These are phyloP conservation scores for Melitaea athalia DNA, from an alignment of 2,888 invertebrate genomes.

Conservation along the genomic window DNA sequence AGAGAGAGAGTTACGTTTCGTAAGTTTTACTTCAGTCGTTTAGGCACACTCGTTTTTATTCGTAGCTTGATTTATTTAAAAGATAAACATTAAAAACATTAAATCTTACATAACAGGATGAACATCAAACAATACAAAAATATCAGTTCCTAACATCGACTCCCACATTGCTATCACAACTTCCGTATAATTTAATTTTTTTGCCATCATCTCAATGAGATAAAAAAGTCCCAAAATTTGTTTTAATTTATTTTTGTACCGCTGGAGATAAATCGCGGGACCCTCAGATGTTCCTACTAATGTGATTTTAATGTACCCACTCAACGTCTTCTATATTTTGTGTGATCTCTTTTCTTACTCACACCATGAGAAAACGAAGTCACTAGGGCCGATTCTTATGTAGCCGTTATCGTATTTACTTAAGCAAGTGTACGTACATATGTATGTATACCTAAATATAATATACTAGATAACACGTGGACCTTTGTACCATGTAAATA, in stretches of 20 bases:
- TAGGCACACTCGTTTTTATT: background rate
- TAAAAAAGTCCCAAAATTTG: slow-evolving; percentile 50
- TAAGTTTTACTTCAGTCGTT: too few relatives aligned
- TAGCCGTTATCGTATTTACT: background rate
- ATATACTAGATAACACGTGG: too few relatives aligned
- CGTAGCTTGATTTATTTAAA: background rate
- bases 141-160: background rate
- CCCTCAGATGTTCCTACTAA: slow-evolving; percentile 74
- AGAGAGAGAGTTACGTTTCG: too few relatives aligned
- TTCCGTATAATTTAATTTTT: slow-evolving; percentile 76
- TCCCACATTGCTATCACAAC: slow-evolving; percentile 54
- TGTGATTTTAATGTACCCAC: slow-evolving; percentile 80
- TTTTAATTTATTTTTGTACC: slow-evolving; percentile 73
- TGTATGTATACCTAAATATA: too few relatives aligned
- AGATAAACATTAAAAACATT: slow-evolving; percentile 8
- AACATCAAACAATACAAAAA: background rate
- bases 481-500: too few relatives aligned
- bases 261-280: slow-evolving; percentile 68
- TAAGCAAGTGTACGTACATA: too few relatives aligned
- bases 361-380: slow-evolving; percentile 16
- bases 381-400: background rate
- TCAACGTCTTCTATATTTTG: slow-evolving; percentile 72
- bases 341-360: slow-evolving; percentile 58
- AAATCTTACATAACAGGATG: background rate
- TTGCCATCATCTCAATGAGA: slow-evolving; percentile 60